Evolutionary conservation across 2,888 invertebrate genomes (phyloP).

Genomic region (Tetramorium bicarinatum): DNA sequence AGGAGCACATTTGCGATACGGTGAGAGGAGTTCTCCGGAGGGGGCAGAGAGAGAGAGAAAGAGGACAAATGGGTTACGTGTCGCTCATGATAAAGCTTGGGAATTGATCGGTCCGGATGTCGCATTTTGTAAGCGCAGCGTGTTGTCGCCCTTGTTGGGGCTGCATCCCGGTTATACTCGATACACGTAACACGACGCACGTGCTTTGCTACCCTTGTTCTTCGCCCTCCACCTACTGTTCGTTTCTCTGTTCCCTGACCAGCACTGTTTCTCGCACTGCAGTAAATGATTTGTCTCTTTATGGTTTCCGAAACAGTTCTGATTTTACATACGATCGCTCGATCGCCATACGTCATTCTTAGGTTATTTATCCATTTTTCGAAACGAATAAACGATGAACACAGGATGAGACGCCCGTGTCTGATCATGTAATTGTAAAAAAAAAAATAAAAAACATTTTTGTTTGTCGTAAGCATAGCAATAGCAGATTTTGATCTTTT

Average conservation of each 20-base stretch:
- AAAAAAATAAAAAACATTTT: neutral
- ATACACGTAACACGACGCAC: slow-evolving; percentile 73
- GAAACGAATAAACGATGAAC: neutral
- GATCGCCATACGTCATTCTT: slow-evolving; percentile 60
- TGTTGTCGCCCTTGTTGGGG: slow-evolving; percentile 81
- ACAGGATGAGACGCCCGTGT: neutral
- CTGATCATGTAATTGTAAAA: neutral
- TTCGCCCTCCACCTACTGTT: slow-evolving; percentile 15
- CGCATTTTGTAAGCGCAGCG: slow-evolving; percentile 77
- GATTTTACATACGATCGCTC: slow-evolving; percentile 73
- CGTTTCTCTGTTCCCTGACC: slow-evolving; percentile 27
- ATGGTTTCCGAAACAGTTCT: slow-evolving; percentile 78
- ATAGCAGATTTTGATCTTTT: neutral
- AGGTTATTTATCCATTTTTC: slow-evolving; percentile 44
- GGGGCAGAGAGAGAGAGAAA: no score
- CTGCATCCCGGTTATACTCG: slow-evolving; percentile 79
- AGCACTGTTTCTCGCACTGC: slow-evolving; percentile 45
- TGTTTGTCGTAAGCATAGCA: neutral
- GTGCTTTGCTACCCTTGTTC: slow-evolving; percentile 60
- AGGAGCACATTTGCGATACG: neutral
- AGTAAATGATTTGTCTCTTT: slow-evolving; percentile 80
- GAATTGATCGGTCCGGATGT: slow-evolving; percentile 82
- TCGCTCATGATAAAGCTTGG: slow-evolving; percentile 73
- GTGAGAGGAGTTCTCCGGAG: neutral
- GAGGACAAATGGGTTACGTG: slow-evolving; percentile 59